Percentiles rank a stretch among this genome's conserved stretches.
phyloP scores from a whole-genome alignment of 2,113 vertebrate species.

The Paratilapia polleni region DNA sequence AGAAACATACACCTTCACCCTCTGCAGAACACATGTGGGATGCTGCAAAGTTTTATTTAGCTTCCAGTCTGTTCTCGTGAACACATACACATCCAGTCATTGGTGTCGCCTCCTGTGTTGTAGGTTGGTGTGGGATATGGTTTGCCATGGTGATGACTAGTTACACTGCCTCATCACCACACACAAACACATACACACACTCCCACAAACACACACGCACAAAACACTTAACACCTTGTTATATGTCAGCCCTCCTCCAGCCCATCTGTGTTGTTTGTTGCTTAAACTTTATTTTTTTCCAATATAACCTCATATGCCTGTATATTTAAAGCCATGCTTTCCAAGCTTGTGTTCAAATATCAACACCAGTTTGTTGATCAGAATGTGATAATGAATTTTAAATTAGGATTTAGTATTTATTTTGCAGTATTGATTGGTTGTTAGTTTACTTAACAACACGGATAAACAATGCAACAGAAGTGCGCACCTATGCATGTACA shows the following conservation, averaged over 20 bases:
- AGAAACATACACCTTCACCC: slow-evolving; percentile 55
- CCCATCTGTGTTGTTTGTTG: slow-evolving; percentile 69
- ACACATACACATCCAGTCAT: slow-evolving; percentile 36
- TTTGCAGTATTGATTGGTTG: background rate
- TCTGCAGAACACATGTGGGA: slow-evolving; percentile 65
- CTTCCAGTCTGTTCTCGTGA: slow-evolving; percentile 49
- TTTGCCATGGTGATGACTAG: slow-evolving; percentile 63
- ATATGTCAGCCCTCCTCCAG: slow-evolving; percentile 71
- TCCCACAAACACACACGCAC: slow-evolving; percentile 14
- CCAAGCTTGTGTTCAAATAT: background rate
- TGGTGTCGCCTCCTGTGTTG: slow-evolving; percentile 66
- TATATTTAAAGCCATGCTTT: slow-evolving; percentile 17
- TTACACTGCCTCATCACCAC: slow-evolving; percentile 51
- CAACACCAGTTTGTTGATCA: background rate
- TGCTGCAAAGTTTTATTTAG: slow-evolving; percentile 67
- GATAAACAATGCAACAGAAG: background rate
- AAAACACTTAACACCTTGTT: slow-evolving; percentile 56
- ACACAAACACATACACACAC: slow-evolving; percentile 5
- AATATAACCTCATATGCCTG: slow-evolving; percentile 5
- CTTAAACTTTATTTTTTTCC: slow-evolving; percentile 32
- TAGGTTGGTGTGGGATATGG: slow-evolving; percentile 68
- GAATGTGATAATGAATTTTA: background rate
- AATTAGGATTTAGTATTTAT: background rate
- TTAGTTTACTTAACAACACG: background rate
- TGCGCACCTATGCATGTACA: accelerated